Base-by-base conservation (phyloP, 2,888 invertebrate species). In the Drosophila acutilabella region DNA sequence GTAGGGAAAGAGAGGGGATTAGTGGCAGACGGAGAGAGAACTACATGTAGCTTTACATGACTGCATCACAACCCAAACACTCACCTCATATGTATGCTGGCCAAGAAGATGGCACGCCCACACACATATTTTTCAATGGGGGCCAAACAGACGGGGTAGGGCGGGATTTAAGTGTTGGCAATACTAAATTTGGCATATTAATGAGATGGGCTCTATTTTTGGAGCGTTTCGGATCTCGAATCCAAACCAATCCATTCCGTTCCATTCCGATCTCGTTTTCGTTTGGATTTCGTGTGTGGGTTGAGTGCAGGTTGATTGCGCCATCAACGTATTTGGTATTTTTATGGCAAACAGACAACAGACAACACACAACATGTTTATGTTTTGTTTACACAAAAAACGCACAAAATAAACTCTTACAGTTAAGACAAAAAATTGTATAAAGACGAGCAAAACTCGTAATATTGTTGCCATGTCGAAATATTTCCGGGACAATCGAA, bases 111-210 rank as follows among this genome's bases (percentile, higher is more conserved):
- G 71, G 60, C 60, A 74, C 73, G 59, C 74, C 74, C 69, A 74
- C 74, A 16, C 48, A 20, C 1, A 30, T 23, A 23, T 23, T 23
- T 23, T 23, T 4, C 23, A 4, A 23, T 4, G 23, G 23, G 23
- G 23, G 20, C 20, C 11, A 16, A 16, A 23, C n/a, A 8, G 14
- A 42, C 11, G 13, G 36, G 48, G 14, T 2, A 5, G 26, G 7
- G 30, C 1, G 26, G 50, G 54, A 40, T 23, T 40, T 50, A 56
- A 73, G 58, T 65, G 57, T 67, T 75, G 61, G 68, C 68, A 54
- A 62, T 66, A 82, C 83, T 86, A 86, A 78, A 83, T 82, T 82
- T 80, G 86, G 83, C 72, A 83, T 74, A 52, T 68, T 68, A 62
- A 68, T 78, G 78, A 71, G 83, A 77, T 76, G 65, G 62, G 45